phyloP scores from a whole-genome alignment of 1,140 invertebrate species.

The Oncopodura yosiiana region DNA sequence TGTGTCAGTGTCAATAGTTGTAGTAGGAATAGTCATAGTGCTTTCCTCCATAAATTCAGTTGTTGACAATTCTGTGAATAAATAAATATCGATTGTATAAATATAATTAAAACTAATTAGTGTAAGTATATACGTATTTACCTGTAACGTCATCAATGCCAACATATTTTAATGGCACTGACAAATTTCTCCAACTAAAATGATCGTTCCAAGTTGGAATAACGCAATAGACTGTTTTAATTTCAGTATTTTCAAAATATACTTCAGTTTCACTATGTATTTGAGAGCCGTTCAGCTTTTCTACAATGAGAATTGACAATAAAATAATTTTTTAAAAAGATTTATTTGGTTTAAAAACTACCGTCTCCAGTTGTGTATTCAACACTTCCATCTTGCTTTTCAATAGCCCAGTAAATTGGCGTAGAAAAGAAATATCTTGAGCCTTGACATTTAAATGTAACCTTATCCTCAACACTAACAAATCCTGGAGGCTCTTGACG shows the following conservation, averaged over 20 bases:
- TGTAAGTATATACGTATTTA: no score
- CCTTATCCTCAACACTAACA: constrained; percentile 8
- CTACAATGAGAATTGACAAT: background rate
- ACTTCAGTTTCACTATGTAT: constrained; percentile 4
- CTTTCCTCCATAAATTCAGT: no score
- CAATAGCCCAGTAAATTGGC: constrained; percentile 14
- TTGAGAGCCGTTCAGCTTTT: background rate
- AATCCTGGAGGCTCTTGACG: background rate
- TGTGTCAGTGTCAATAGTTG: no score
- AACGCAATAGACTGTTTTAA: constrained; percentile 17
- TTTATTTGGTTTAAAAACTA: no score
- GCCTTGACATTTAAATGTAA: constrained; percentile 6
- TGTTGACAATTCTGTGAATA: no score
- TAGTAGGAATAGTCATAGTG: no score
- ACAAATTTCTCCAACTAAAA: constrained; percentile 21
- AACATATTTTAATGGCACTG: constrained; percentile 7
- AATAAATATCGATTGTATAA: no score
- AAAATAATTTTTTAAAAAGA: background rate
- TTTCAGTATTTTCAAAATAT: constrained; percentile 7
- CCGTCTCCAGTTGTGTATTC: background rate
- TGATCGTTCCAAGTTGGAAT: constrained; percentile 19
- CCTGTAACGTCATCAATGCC: no score
- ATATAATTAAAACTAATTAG: no score
- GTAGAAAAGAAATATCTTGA: constrained; percentile 16
- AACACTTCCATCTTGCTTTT: constrained; percentile 7